phyloP scores from a whole-genome alignment of 2,113 vertebrate species.

The Diadophis punctatus region DNA sequence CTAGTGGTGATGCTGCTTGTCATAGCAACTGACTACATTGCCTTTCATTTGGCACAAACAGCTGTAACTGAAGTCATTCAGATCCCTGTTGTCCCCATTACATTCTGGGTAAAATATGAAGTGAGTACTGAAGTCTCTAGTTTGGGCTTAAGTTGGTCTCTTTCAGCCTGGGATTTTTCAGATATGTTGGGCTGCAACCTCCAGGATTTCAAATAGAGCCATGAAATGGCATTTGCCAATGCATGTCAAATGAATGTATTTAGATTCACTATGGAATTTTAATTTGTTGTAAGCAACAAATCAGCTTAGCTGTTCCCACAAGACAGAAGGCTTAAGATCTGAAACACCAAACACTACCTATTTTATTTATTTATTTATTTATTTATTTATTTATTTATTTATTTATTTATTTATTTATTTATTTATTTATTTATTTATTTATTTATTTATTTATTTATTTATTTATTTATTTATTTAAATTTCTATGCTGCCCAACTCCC shows the following conservation, averaged over 20 bases:
- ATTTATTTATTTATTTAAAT: no score
- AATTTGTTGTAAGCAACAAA: not conserved
- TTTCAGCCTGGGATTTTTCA: not conserved
- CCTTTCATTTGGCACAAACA: conserved; percentile 69
- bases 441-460: no score
- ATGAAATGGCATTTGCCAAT: not conserved
- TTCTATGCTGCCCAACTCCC: no score
- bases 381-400: no score
- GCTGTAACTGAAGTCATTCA: conserved; percentile 68
- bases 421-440: no score
- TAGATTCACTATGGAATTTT: not conserved
- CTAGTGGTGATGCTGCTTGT: conserved; percentile 68
- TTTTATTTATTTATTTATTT: no score
- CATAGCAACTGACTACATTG: conserved; percentile 72
- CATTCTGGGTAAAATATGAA: conserved; percentile 71
- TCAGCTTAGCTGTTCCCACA: not conserved
- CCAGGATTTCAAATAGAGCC: not conserved
- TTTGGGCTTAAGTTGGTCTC: not conserved
- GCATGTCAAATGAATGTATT: not conserved
- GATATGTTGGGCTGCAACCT: not conserved
- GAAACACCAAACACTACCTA: not conserved
- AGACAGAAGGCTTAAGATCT: not conserved
- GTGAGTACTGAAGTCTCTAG: conserved; percentile 57
- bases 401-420: no score
- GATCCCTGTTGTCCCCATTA: conserved; percentile 70